phyloP scores from a whole-genome alignment of 2,797 vertebrate genomes.

The Sardinella longiceps region DNA sequence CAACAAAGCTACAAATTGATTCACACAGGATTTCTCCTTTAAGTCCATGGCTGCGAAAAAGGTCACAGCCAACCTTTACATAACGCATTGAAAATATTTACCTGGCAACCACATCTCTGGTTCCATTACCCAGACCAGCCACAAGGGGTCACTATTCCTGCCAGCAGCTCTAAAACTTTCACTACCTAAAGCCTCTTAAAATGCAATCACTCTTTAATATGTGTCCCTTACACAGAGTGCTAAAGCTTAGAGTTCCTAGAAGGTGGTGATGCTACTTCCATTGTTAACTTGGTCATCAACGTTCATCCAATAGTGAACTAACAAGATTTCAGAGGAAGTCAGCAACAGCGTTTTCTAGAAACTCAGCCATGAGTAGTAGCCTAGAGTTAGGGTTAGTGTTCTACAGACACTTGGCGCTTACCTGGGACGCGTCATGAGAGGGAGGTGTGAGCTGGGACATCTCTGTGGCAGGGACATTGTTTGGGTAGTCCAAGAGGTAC shows the following conservation, averaged over 20 bases:
- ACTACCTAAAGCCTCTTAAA: not conserved
- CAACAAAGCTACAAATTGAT: too few relatives aligned
- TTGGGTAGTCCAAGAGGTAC: slow-evolving; percentile 98
- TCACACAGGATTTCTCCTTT: too few relatives aligned
- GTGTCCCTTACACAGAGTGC: not conserved
- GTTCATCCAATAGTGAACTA: too few relatives aligned
- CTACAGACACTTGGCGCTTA: slow-evolving; percentile 58
- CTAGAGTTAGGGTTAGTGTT: not conserved
- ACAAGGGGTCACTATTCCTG: not conserved
- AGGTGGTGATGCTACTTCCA: too few relatives aligned
- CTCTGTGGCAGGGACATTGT: slow-evolving; percentile 94
- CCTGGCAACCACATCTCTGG: slow-evolving; percentile 3
- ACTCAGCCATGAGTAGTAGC: not conserved
- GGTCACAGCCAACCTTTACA: not conserved
- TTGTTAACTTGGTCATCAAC: too few relatives aligned
- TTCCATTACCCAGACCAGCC: not conserved
- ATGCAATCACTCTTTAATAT: not conserved
- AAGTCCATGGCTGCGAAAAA: not conserved
- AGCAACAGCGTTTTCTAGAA: too few relatives aligned
- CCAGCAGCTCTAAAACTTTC: not conserved
- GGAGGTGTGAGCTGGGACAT: slow-evolving; percentile 93
- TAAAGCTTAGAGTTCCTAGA: too few relatives aligned
- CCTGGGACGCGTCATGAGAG: slow-evolving; percentile 97
- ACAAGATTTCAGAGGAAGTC: too few relatives aligned
- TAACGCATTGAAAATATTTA: not conserved